A percentile compares a stretch with the other conserved stretches of the same genome.
These are phyloP conservation scores for Steinernema hermaphroditum DNA, from an alignment of 2,888 invertebrate genomes.

Conservation along the genomic window DNA sequence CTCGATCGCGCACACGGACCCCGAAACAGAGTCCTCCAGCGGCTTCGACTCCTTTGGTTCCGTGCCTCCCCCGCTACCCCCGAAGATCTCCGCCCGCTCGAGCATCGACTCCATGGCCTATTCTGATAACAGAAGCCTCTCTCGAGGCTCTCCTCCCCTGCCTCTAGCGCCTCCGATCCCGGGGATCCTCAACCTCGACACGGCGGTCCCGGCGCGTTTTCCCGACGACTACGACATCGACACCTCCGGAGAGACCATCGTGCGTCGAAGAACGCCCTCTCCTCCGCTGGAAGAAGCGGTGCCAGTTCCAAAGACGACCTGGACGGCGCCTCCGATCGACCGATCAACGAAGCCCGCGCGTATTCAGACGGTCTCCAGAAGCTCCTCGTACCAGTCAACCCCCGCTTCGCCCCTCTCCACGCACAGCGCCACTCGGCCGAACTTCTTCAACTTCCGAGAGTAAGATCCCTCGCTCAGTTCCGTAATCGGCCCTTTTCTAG, in stretches of 20 bases:
- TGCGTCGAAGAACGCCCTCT: background rate
- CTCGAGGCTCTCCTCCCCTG: slow-evolving; percentile 4
- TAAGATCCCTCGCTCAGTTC: background rate
- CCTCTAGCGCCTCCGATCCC: background rate
- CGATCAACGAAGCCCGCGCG: slow-evolving; percentile 5
- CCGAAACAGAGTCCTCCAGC: slow-evolving; percentile 12
- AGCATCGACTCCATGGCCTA: slow-evolving; percentile 6
- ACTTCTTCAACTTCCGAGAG: slow-evolving; percentile 20
- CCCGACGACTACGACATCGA: slow-evolving; percentile 22
- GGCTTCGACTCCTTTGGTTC: slow-evolving; percentile 23
- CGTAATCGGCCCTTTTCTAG: background rate
- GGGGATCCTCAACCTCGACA: background rate
- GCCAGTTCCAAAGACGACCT: background rate
- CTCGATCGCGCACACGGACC: slow-evolving; percentile 19
- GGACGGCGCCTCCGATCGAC: slow-evolving; percentile 24
- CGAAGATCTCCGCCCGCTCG: slow-evolving; percentile 11
- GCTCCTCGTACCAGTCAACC: slow-evolving; percentile 7
- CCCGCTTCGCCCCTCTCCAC: background rate
- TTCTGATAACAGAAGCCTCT: background rate
- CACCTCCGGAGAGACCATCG: slow-evolving; percentile 6
- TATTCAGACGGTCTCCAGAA: background rate
- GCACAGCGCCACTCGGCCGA: background rate
- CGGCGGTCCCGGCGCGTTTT: background rate
- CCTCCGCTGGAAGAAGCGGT: background rate
- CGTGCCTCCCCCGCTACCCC: slow-evolving; percentile 6